Conservation (phyloP, 37 sponge, comb jelly and placozoan species). For the Corticium candelabrum region DNA sequence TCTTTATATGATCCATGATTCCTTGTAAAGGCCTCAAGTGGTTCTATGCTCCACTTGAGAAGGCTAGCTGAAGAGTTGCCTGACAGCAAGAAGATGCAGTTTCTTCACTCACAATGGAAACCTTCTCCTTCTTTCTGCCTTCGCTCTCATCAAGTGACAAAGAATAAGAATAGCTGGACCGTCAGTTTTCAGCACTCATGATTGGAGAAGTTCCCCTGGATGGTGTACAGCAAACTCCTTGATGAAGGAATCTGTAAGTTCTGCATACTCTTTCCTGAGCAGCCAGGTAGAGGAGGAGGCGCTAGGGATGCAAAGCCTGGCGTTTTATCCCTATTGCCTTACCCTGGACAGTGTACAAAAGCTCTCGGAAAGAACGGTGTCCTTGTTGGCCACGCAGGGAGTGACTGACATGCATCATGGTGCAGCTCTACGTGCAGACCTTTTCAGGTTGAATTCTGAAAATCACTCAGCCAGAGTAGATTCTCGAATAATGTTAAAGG, state of each 20-base stretch:
- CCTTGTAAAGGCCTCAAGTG: too few relatives aligned
- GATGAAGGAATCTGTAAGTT: neutral
- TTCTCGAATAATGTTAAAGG: slow-evolving; percentile 11
- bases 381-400: neutral
- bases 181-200: neutral
- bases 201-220: neutral
- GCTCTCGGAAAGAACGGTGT: neutral
- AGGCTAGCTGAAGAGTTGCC: too few relatives aligned
- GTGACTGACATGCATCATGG: neutral
- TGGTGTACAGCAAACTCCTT: neutral
- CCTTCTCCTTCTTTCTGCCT: neutral
- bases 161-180: neutral
- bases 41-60: too few relatives aligned
- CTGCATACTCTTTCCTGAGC: neutral
- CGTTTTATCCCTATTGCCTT: neutral
- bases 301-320: neutral
- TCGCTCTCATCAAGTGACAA: neutral
- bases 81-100: too few relatives aligned
- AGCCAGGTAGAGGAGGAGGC: neutral
- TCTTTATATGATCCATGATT: too few relatives aligned
- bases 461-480: slow-evolving; percentile 12
- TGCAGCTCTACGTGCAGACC: neutral
- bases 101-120: too few relatives aligned
- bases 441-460: neutral
- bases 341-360: neutral